Percentiles rank a stretch among this genome's conserved stretches.
Conservation (phyloP, 2,113 vertebrate genomes). For the Trogon melanurus region DNA sequence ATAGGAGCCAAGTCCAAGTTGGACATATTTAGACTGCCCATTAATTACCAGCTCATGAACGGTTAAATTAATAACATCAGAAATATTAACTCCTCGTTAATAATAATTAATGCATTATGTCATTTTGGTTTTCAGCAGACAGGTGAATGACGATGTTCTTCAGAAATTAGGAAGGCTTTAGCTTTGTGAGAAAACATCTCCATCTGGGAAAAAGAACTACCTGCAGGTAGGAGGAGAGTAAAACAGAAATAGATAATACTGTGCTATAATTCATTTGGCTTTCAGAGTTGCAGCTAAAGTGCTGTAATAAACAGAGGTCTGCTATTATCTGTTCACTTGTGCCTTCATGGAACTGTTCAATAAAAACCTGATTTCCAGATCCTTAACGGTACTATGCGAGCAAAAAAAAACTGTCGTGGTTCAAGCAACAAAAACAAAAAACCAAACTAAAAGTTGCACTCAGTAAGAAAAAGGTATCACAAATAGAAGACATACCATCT, state of each 20-base stretch:
- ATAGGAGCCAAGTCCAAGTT: accelerated
- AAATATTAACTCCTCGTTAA: neutral
- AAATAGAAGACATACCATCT: neutral
- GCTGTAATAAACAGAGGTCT: neutral
- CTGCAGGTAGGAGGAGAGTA: neutral
- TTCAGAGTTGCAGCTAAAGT: neutral
- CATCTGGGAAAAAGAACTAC: neutral
- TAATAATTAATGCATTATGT: neutral
- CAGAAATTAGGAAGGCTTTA: neutral
- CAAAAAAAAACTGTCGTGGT: neutral
- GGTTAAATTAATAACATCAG: neutral
- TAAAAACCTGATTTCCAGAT: neutral
- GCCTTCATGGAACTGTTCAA: neutral
- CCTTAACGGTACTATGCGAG: accelerated
- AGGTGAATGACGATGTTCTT: accelerated
- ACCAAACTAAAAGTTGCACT: no score
- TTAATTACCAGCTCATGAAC: neutral
- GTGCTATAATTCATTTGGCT: neutral
- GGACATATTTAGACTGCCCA: neutral
- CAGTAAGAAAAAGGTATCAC: neutral
- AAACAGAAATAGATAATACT: neutral
- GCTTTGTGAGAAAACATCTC: neutral
- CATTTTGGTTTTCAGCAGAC: neutral
- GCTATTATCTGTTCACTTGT: neutral
- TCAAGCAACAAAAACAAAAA: neutral